Evolutionary conservation across 2,888 invertebrate genomes (phyloP).

Genomic region (Oxytorus armatus): DNA sequence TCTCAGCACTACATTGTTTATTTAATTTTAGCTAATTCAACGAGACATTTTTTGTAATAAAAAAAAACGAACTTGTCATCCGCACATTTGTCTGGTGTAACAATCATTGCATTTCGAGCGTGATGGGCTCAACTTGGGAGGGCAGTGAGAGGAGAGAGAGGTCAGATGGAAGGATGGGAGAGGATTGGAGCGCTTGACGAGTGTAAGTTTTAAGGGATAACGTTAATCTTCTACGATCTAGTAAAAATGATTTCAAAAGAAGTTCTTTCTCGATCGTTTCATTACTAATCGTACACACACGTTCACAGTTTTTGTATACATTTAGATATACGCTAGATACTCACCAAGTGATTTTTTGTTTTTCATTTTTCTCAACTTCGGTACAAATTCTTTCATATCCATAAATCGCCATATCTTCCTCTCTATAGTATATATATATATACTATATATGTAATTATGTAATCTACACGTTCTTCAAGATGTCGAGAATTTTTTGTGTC

Average conservation of each 20-base stretch:
- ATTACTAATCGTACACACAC: constrained; percentile 55
- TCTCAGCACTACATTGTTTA: constrained; percentile 4
- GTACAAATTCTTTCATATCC: constrained; percentile 44
- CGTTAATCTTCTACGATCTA: constrained; percentile 5
- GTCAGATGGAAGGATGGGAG: not conserved
- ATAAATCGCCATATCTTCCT: constrained; percentile 31
- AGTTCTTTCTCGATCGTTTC: constrained; percentile 35
- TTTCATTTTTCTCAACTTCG: constrained; percentile 23
- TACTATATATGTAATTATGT: constrained; percentile 10
- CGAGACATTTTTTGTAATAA: constrained; percentile 24
- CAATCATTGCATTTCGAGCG: constrained; percentile 10
- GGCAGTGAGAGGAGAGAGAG: not conserved
- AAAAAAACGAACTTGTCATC: constrained; percentile 15
- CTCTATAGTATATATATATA: constrained; percentile 24
- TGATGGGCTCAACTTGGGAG: not conserved
- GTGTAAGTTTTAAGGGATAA: not conserved
- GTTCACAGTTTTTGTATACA: constrained; percentile 53
- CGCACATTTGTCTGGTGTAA: constrained; percentile 14
- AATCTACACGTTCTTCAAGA: constrained; percentile 48
- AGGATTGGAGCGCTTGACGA: not conserved
- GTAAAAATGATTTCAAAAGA: constrained; percentile 15
- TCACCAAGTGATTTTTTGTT: constrained; percentile 42
- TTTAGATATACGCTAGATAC: constrained; percentile 53
- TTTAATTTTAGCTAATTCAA: constrained; percentile 15
- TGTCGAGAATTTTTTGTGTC: constrained; percentile 16